Evolutionary conservation across 2,888 invertebrate genomes (phyloP), one percentile per base, ranked within the genome.

Genomic region (Metacarcinus magister): DNA sequence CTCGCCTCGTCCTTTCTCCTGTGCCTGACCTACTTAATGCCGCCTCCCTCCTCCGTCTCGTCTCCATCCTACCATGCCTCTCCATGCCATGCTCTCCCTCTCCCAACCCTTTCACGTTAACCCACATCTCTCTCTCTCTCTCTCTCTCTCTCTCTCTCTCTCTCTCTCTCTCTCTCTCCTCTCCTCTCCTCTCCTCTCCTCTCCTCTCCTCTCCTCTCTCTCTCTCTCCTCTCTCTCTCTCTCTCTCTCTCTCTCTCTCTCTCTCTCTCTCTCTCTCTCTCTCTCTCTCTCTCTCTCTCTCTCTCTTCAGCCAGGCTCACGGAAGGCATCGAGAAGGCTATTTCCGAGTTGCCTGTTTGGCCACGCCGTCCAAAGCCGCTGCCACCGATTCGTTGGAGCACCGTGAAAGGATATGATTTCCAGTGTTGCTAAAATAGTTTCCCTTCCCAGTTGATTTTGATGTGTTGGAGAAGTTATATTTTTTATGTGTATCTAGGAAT

Each of bases 201-300:
- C 43, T 43, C 43, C 90, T 90, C 90, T 43, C 89, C 19, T 89
- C 28, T 32, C 32, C 87, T 87, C 87, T 13, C 87, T 7, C 3
- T 87, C 87, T 87, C 87, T 87, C 87, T 87, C 87, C 87, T 87
- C 87, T 87, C 87, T 87, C 87, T 87, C 82, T 82, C 82, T 82
- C 82, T 82, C 82, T 82, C 82, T 82, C 82, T 82, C 82, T 82
- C 82, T 82, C 32, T 82, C 82, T 82, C 82, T 82, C 82, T 82
- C 82, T 82, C 82, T 82, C 82, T 82, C 82, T 82, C 82, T 82
- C 82, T 82, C 82, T 82, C 82, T 82, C 82, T 82, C 82, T 82
- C 82, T 82, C 82, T 82, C 82, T 82, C 82, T 82, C 82, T 82
- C 82, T 32, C 48, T 48, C 4, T 48, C 48, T 48, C 48, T 48